These are phyloP conservation scores for Halocynthia aurantium DNA, from an alignment of 23 tunicate genomes.

Conservation along the genomic window DNA sequence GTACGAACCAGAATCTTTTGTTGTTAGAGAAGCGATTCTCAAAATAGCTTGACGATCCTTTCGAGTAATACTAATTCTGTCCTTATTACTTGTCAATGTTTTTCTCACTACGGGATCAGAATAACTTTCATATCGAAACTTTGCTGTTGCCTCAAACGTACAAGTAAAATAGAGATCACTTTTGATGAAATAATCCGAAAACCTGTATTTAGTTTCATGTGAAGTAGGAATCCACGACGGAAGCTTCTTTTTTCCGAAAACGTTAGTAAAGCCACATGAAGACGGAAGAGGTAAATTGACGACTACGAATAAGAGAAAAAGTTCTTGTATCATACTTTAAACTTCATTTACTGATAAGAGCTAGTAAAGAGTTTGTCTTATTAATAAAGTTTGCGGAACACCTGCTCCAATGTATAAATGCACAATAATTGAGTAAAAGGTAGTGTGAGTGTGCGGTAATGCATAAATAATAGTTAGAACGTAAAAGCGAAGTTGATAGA, in stretches of 20 bases:
- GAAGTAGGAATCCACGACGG: conserved; percentile 6
- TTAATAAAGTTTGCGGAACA: no score
- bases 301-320: no score
- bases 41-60: neutral
- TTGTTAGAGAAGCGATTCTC: conserved; percentile 2
- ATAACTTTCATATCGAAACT: conserved; percentile 15
- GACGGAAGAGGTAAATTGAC: neutral
- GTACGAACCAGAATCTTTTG: conserved; percentile 15
- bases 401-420: no score
- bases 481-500: no score
- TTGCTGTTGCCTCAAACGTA: neutral
- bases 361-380: no score
- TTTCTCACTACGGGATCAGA: neutral
- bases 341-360: no score
- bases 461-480: no score
- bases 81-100: neutral
- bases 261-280: neutral
- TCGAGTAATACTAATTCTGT: conserved; percentile 7
- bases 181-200: conserved; percentile 2
- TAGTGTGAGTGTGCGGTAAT: no score
- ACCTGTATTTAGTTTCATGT: neutral
- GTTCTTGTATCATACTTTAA: no score
- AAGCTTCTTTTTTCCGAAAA: neutral
- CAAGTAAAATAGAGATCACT: conserved; percentile 4
- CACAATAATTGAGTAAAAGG: no score